A percentile compares a stretch with the other conserved stretches of the same genome.
These are phyloP conservation scores for Scaptomyza pallida DNA, from an alignment of 1,140 invertebrate genomes.

Conservation along the genomic window DNA sequence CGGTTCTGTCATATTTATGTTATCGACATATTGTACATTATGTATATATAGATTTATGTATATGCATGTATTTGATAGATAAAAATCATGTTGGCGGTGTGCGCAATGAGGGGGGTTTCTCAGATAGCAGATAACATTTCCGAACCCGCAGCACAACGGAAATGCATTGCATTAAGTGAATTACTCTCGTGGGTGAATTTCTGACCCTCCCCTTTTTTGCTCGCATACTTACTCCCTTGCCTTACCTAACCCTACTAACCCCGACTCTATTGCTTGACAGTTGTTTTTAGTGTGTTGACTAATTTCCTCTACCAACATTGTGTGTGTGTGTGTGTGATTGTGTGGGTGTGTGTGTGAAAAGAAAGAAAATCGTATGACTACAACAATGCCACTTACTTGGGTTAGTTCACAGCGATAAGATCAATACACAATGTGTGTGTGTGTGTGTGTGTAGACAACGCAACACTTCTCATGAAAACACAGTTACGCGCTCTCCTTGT, in stretches of 20 bases:
- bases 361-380: conserved; percentile 29
- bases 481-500: conserved; percentile 1
- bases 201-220: too few relatives aligned
- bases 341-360: conserved; percentile 36
- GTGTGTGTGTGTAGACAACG: conserved; percentile 18
- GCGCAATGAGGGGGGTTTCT: conserved; percentile 40
- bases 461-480: conserved; percentile 20
- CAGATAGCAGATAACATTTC: conserved; percentile 48
- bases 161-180: conserved; percentile 78
- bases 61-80: conserved; percentile 42
- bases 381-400: conserved; percentile 1
- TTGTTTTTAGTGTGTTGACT: conserved; percentile 52
- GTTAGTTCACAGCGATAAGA: conserved; percentile 32
- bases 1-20: conserved; percentile 74
- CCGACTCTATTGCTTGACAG: not conserved
- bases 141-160: conserved; percentile 68
- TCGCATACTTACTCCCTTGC: not conserved
- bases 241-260: not conserved
- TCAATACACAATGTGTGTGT: conserved; percentile 44
- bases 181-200: conserved; percentile 34
- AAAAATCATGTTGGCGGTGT: conserved; percentile 73
- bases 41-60: not conserved
- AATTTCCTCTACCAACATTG: conserved; percentile 52
- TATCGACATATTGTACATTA: conserved; percentile 54
- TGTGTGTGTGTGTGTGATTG: not conserved